These are phyloP conservation scores for Apostichopus japonicus DNA, from an alignment of 35 echinoderm and acorn worm genomes.

Conservation along the genomic window DNA sequence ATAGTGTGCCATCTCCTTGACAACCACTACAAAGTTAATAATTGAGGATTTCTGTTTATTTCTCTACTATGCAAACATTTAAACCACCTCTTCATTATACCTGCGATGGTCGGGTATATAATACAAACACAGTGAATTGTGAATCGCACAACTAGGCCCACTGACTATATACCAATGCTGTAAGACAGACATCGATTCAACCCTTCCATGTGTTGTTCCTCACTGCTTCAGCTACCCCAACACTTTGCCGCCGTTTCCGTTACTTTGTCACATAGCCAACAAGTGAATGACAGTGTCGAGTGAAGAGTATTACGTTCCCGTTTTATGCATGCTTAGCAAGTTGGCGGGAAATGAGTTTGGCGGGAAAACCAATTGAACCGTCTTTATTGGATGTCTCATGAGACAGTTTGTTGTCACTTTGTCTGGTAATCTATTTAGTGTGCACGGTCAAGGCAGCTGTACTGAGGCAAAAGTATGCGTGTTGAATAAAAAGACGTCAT, in stretches of 20 bases:
- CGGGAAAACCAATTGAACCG: slow-evolving; percentile 1
- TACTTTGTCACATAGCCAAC: neutral
- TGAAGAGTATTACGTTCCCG: slow-evolving; percentile 6
- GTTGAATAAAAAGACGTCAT: neutral
- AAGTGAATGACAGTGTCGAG: neutral
- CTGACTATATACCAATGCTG: no score
- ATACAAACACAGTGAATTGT: no score
- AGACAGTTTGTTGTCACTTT: slow-evolving; percentile 6
- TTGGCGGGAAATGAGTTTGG: neutral
- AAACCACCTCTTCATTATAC: no score
- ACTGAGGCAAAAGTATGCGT: neutral
- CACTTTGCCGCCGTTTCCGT: neutral
- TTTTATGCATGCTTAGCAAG: neutral
- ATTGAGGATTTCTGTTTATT: no score
- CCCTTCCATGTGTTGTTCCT: neutral
- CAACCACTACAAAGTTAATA: no score
- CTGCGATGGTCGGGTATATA: no score
- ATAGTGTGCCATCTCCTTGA: no score
- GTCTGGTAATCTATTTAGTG: slow-evolving; percentile 13
- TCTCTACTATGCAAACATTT: no score
- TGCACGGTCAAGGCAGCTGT: neutral
- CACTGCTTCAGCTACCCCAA: neutral
- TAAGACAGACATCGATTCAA: neutral
- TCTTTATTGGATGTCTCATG: neutral
- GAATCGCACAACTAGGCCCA: no score